Evolutionary conservation across 2,888 invertebrate species (phyloP).

Genomic region (Pristionchus maxplancki): DNA sequence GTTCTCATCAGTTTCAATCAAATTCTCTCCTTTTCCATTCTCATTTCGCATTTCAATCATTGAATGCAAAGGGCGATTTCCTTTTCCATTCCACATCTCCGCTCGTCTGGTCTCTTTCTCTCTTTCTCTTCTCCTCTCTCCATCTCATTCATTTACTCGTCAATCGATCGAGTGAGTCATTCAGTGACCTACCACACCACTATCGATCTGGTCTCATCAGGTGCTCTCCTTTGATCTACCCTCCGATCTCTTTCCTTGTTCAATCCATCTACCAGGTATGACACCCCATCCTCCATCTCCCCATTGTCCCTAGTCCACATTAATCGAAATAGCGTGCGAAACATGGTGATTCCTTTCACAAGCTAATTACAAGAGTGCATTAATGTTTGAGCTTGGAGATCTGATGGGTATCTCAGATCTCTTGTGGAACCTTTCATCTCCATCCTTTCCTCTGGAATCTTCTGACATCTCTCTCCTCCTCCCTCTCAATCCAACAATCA

Average conservation of each 20-base stretch:
- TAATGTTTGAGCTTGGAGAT: too few species aligned
- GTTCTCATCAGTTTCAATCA: neutral
- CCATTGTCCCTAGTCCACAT: neutral
- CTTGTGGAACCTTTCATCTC: too few species aligned
- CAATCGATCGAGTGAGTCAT: neutral
- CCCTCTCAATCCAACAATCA: neutral
- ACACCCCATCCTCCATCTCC: neutral
- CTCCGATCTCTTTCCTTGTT: neutral
- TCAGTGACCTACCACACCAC: neutral
- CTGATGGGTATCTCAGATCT: too few species aligned
- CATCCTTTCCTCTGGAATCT: too few species aligned
- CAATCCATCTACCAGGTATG: neutral
- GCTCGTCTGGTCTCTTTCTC: conserved; percentile 8
- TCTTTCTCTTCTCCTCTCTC: neutral
- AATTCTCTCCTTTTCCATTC: neutral
- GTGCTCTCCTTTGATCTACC: neutral
- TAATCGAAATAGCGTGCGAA: neutral
- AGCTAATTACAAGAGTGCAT: too few species aligned
- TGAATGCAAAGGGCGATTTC: neutral
- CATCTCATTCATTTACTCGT: neutral
- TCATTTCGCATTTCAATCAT: conserved; percentile 42
- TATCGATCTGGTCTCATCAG: neutral
- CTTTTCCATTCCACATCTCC: conserved; percentile 5
- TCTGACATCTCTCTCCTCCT: neutral
- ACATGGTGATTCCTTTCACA: too few species aligned